Evolutionary conservation across 2,113 vertebrate genomes (phyloP).

Genomic region (Indicator maculatus): DNA sequence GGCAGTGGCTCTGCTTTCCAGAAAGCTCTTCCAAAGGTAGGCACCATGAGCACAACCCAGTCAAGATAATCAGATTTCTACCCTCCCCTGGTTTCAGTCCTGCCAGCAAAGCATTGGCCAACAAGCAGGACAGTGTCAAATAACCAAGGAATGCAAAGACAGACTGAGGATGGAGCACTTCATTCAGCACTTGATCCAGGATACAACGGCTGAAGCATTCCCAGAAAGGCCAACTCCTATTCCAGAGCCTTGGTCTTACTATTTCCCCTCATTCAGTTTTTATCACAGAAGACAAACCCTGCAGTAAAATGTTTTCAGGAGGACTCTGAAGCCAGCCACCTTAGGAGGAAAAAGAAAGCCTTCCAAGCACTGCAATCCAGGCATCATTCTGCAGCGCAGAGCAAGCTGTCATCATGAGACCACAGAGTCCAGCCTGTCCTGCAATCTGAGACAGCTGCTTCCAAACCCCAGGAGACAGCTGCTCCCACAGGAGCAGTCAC

Average conservation of each 20-base stretch:
- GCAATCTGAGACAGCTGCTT: background rate
- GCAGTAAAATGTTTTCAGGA: background rate
- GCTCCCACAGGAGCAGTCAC: background rate
- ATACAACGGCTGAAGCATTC: background rate
- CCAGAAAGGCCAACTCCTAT: rapidly evolving
- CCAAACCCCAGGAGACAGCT: background rate
- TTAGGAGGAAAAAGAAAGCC: background rate
- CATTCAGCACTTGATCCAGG: background rate
- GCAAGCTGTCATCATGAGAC: background rate
- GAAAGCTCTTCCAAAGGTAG: background rate
- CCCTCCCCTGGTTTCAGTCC: background rate
- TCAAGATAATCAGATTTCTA: background rate
- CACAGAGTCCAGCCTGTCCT: background rate
- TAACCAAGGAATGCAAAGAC: background rate
- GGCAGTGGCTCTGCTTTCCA: background rate
- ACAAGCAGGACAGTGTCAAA: background rate
- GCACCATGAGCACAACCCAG: background rate
- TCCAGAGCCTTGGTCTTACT: background rate
- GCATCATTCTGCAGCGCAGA: background rate
- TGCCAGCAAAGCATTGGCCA: background rate
- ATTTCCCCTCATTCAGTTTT: background rate
- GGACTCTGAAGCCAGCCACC: background rate
- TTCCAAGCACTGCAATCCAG: background rate
- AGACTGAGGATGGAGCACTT: background rate
- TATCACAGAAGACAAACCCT: background rate